Conservation (phyloP, 2,797 vertebrate genomes). For the Malacoctenus gilli region DNA sequence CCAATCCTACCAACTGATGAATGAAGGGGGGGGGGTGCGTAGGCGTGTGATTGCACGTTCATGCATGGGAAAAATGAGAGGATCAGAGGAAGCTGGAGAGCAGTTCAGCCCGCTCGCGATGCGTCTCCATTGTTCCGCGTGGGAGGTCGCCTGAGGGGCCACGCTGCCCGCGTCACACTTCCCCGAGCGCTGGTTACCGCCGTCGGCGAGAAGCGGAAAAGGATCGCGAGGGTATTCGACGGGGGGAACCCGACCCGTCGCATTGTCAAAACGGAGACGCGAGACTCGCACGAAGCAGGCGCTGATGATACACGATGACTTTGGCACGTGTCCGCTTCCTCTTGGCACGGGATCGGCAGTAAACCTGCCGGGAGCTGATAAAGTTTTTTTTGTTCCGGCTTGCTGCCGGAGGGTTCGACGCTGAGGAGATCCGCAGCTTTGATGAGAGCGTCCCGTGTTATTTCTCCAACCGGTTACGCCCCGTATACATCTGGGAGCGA, state of each 20-base stretch:
- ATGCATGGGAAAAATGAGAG: conserved; percentile 18
- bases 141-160: conserved; percentile 64
- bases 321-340: conserved; percentile 1
- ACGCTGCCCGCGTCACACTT: no score
- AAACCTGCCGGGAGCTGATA: no score
- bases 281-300: no score
- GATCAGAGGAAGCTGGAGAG: conserved; percentile 48
- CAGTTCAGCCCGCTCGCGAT: conserved; percentile 30
- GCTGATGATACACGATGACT: no score
- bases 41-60: neutral
- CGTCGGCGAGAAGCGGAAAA: conserved; percentile 29
- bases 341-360: no score
- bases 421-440: no score
- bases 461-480: conserved; percentile 47
- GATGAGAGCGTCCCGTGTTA: no score
- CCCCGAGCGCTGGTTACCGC: conserved; percentile 23
- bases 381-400: no score
- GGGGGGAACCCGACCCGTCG: conserved; percentile 39
- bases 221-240: conserved; percentile 47
- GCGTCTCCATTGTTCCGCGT: conserved; percentile 62
- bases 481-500: conserved; percentile 50
- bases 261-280: conserved; percentile 23
- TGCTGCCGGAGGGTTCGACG: no score
- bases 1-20: conserved; percentile 41
- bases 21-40: conserved; percentile 19